Conservation (phyloP, 2,797 vertebrate genomes). For the Emydoidea blandingii region DNA sequence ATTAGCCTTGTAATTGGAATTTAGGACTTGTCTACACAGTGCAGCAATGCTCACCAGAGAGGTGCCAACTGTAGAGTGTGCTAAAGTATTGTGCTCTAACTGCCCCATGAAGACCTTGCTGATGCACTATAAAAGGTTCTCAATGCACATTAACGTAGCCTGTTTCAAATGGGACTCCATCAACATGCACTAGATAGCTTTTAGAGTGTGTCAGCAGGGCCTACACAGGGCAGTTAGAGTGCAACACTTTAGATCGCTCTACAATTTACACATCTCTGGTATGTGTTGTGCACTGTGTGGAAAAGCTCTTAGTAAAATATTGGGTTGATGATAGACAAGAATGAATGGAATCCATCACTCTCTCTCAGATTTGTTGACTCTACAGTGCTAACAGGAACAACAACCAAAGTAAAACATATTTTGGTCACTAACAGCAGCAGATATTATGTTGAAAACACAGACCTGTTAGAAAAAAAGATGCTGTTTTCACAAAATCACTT, state of each 20-base stretch:
- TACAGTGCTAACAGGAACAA: not conserved
- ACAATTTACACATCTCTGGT: not conserved
- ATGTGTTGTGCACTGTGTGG: not conserved
- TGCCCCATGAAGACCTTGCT: not conserved
- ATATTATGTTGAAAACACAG: not conserved
- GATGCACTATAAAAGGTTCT: not conserved
- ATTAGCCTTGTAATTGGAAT: not conserved
- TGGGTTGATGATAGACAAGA: not conserved
- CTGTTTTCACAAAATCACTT: not conserved
- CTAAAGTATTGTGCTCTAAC: not conserved
- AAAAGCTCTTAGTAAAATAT: not conserved
- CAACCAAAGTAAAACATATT: slow-evolving; percentile 4
- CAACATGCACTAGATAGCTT: not conserved
- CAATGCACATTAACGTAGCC: not conserved
- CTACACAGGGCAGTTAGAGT: not conserved
- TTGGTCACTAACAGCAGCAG: not conserved
- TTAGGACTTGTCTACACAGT: not conserved
- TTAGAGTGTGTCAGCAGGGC: not conserved
- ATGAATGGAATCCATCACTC: slow-evolving; percentile 4
- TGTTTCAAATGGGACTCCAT: not conserved
- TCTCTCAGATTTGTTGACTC: slow-evolving; percentile 2
- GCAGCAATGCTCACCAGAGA: not conserved
- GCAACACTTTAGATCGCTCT: not conserved
- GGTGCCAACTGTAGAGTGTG: not conserved
- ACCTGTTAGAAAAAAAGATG: not conserved